Evolutionary conservation across 2,888 invertebrate species (phyloP).

Genomic region (Ceramica pisi): DNA sequence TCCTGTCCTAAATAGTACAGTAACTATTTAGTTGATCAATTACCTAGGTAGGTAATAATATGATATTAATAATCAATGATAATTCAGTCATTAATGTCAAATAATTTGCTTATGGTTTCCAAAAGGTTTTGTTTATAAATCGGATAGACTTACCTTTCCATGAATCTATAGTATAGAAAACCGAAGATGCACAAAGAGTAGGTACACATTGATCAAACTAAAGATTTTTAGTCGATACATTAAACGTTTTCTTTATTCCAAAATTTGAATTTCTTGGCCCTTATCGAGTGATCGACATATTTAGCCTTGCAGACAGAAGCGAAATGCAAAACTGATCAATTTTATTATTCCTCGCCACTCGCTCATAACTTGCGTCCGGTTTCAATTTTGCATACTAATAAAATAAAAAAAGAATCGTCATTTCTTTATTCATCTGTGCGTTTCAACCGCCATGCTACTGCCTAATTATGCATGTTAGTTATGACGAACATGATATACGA

Average conservation of each 20-base stretch:
- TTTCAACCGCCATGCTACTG: slow-evolving; percentile 56
- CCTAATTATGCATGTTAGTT: slow-evolving; percentile 61
- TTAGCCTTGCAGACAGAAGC: background rate
- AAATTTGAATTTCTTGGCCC: background rate
- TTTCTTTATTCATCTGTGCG: slow-evolving; percentile 67
- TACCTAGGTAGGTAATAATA: background rate
- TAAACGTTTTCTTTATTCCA: background rate
- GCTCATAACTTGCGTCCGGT: slow-evolving; percentile 43
- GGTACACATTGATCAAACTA: background rate
- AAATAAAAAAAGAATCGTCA: slow-evolving; percentile 63
- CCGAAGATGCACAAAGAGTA: background rate
- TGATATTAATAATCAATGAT: background rate
- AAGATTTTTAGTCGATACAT: background rate
- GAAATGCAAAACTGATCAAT: slow-evolving; percentile 12
- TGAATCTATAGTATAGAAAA: background rate
- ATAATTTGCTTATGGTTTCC: too few relatives aligned
- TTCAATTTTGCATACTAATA: slow-evolving; percentile 62
- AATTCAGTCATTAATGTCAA: too few relatives aligned
- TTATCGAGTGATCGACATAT: background rate
- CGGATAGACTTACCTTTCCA: too few relatives aligned
- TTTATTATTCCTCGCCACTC: slow-evolving; percentile 32
- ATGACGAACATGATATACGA: slow-evolving; percentile 52
- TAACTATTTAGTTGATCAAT: background rate
- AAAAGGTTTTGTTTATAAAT: too few relatives aligned
- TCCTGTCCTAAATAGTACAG: background rate